phyloP scores from a whole-genome alignment of 2,797 vertebrate genomes.

The Anabacerthia variegaticeps region DNA sequence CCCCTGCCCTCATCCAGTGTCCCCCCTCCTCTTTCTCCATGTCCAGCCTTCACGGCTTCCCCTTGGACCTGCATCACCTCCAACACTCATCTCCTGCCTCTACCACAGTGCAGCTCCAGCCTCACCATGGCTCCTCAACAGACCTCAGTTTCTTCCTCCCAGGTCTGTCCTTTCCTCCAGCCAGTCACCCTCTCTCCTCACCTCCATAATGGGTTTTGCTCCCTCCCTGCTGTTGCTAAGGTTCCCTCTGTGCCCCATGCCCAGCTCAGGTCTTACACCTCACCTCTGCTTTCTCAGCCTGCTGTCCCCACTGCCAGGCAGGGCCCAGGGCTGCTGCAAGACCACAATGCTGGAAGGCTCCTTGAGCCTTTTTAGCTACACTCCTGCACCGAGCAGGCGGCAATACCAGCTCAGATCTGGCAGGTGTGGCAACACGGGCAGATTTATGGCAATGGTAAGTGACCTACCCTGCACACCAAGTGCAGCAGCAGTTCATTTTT shows the following conservation, averaged over 20 bases:
- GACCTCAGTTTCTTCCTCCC: not conserved
- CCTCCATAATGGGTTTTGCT: not conserved
- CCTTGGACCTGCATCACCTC: not conserved
- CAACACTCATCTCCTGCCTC: rapidly evolving
- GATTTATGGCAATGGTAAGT: not conserved
- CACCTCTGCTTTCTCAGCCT: not conserved
- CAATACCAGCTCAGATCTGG: rapidly evolving
- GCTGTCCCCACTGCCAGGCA: not conserved
- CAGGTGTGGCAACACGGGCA: not conserved
- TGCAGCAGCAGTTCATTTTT: not conserved
- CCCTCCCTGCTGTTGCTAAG: not conserved
- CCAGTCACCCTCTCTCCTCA: not conserved
- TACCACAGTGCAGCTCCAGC: not conserved
- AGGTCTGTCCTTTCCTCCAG: not conserved
- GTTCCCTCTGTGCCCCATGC: not conserved
- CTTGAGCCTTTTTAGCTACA: not conserved
- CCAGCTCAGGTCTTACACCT: not conserved
- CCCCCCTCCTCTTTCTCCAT: not conserved
- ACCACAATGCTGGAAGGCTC: not conserved
- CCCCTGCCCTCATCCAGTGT: not conserved
- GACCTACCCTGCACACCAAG: not conserved
- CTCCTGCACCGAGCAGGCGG: rapidly evolving
- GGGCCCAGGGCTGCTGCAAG: not conserved
- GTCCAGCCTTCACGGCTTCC: not conserved
- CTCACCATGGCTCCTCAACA: not conserved